These are phyloP conservation scores for Thamnaconus septentrionalis DNA, from an alignment of 2,113 vertebrate genomes.

Conservation along the genomic window DNA sequence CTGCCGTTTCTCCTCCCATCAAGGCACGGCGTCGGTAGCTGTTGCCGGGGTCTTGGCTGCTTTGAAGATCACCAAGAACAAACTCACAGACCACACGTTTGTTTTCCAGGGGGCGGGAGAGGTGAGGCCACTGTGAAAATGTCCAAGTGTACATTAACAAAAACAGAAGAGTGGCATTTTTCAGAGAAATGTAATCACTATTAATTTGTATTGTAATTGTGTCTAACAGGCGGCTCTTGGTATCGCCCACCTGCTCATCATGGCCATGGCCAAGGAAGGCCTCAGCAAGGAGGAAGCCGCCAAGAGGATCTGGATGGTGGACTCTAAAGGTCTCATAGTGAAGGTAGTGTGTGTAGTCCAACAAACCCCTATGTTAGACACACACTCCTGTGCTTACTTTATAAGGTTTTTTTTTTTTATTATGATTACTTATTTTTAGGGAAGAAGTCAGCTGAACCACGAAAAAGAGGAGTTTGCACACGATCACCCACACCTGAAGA, in stretches of 20 bases:
- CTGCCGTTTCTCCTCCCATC: constrained; percentile 8
- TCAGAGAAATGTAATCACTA: too few relatives aligned
- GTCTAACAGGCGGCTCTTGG: constrained; percentile 88
- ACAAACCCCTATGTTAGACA: background rate
- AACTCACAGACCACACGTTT: constrained; percentile 88
- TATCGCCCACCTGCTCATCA: constrained; percentile 89
- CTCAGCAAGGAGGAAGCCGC: constrained; percentile 80
- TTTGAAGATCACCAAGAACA: constrained; percentile 90
- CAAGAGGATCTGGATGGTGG: constrained; percentile 96
- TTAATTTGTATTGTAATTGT: background rate
- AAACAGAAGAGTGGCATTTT: too few relatives aligned
- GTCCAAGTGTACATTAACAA: too few relatives aligned
- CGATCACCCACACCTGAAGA: constrained; percentile 84
- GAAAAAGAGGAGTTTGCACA: constrained; percentile 94
- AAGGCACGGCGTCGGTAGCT: constrained; percentile 95
- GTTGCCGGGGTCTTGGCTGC: constrained; percentile 91
- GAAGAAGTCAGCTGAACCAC: constrained; percentile 87
- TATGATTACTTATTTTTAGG: constrained; percentile 68
- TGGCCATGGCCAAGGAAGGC: constrained; percentile 94
- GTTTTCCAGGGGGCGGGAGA: constrained; percentile 98
- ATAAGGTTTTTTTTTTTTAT: too few relatives aligned
- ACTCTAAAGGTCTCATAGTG: constrained; percentile 92
- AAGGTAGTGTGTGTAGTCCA: constrained; percentile 77
- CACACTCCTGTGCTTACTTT: background rate
- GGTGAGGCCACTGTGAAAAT: constrained; percentile 67